A percentile compares a stretch with the other conserved stretches of the same genome.
Conservation (phyloP, 1,140 invertebrate genomes). For the Rhopalosiphum maidis region DNA sequence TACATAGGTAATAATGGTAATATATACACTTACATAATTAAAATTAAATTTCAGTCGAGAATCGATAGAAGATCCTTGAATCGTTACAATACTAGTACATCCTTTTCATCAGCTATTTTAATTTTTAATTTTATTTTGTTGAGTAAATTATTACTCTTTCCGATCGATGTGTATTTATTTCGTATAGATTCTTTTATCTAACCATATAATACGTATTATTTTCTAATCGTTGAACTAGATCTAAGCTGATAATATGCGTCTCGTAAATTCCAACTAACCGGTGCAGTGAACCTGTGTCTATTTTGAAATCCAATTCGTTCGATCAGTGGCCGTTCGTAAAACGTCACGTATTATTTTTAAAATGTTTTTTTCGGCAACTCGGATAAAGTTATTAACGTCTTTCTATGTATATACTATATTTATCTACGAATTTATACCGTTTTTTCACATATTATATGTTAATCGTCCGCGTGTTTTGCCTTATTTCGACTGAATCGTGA, state of each 20-base stretch:
- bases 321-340: neutral
- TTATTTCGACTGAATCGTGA: neutral
- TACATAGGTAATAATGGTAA: too few species aligned
- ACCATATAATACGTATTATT: neutral
- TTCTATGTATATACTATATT: neutral
- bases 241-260: neutral
- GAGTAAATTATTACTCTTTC: neutral
- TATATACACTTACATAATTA: neutral
- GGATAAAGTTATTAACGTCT: neutral
- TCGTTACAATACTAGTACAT: neutral
- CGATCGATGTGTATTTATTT: neutral
- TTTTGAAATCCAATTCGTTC: constrained; percentile 10
- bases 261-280: neutral
- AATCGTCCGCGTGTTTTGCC: neutral
- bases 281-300: neutral
- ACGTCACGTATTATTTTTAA: constrained; percentile 1
- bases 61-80: neutral
- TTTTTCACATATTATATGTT: neutral
- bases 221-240: neutral
- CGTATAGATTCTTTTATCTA: neutral
- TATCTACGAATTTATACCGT: neutral
- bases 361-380: neutral
- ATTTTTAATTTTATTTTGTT: neutral
- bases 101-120: neutral
- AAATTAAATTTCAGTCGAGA: neutral